Conservation (phyloP, 2,888 invertebrate genomes). For the Altica lythri region DNA sequence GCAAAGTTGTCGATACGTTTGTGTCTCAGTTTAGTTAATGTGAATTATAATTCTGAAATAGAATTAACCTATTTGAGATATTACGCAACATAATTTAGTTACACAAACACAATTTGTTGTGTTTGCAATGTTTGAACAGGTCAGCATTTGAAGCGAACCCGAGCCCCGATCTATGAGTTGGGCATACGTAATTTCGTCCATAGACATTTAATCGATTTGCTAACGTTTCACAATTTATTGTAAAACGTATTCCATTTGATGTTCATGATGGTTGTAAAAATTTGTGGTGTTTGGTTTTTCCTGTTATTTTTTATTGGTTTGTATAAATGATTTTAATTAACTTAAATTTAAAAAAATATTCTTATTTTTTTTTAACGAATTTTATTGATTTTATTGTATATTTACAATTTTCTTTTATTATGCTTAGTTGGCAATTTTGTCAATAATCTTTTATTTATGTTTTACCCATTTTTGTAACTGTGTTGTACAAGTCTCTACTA, state of each 20-base stretch:
- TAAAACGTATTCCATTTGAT: background rate
- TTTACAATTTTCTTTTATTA: too few relatives aligned
- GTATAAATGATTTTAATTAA: too few relatives aligned
- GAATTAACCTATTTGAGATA: slow-evolving; percentile 23
- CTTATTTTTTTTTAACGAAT: too few relatives aligned
- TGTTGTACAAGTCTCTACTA: too few relatives aligned
- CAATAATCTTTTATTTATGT: too few relatives aligned
- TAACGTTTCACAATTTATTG: slow-evolving; percentile 9
- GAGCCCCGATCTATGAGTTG: slow-evolving; percentile 14
- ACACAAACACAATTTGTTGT: slow-evolving; percentile 32
- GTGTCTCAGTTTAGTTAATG: too few relatives aligned
- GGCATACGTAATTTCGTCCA: slow-evolving; percentile 14
- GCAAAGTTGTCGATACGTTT: background rate
- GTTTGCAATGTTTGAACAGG: slow-evolving; percentile 34
- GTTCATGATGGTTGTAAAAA: background rate
- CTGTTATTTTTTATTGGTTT: background rate
- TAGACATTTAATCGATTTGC: slow-evolving; percentile 1
- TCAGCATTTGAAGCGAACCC: slow-evolving; percentile 30
- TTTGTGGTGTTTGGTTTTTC: background rate
- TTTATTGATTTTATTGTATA: too few relatives aligned
- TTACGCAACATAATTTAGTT: slow-evolving; percentile 32
- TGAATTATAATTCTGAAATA: slow-evolving; percentile 22
- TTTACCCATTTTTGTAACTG: too few relatives aligned
- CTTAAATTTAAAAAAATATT: too few relatives aligned
- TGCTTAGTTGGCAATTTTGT: too few relatives aligned